Conservation (phyloP, 1,140 invertebrate genomes). For the Mactra quadrangularis region DNA sequence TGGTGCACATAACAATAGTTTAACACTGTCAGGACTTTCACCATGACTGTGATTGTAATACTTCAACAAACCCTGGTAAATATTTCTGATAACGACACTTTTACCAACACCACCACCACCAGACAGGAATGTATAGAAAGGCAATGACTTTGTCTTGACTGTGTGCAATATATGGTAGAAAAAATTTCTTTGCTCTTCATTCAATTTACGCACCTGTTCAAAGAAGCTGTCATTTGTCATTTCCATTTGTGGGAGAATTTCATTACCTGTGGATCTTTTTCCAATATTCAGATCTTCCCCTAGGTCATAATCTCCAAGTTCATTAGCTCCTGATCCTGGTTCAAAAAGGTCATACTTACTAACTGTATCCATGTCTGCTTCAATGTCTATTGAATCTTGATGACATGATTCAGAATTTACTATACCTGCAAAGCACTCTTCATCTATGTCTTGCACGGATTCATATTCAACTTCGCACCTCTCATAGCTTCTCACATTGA, state of each 20-base stretch:
- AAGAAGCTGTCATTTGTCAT: slow-evolving; percentile 45
- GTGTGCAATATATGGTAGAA: slow-evolving; percentile 44
- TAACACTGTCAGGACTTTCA: no score
- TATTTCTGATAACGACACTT: slow-evolving; percentile 56
- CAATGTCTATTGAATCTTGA: slow-evolving; percentile 27
- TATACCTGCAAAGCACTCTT: slow-evolving; percentile 30
- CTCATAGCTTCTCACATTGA: slow-evolving; percentile 19
- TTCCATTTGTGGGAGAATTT: background rate
- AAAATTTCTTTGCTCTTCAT: slow-evolving; percentile 53
- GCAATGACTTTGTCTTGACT: no score
- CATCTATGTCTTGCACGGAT: background rate
- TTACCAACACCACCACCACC: slow-evolving; percentile 71
- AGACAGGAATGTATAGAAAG: slow-evolving; percentile 19
- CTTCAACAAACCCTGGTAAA: slow-evolving; percentile 59
- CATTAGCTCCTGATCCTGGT: slow-evolving; percentile 16
- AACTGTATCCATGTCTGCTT: background rate
- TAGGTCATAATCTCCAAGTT: slow-evolving; percentile 31
- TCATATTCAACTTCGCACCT: background rate
- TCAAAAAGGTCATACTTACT: background rate
- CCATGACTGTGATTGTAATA: slow-evolving; percentile 56
- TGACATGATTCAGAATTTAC: slow-evolving; percentile 56
- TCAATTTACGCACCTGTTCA: slow-evolving; percentile 24
- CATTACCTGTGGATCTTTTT: background rate
- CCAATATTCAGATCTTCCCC: slow-evolving; percentile 51
- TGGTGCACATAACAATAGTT: slow-evolving; percentile 62